Conservation (phyloP, 2,888 invertebrate genomes). For the Drosophila antonietae region DNA sequence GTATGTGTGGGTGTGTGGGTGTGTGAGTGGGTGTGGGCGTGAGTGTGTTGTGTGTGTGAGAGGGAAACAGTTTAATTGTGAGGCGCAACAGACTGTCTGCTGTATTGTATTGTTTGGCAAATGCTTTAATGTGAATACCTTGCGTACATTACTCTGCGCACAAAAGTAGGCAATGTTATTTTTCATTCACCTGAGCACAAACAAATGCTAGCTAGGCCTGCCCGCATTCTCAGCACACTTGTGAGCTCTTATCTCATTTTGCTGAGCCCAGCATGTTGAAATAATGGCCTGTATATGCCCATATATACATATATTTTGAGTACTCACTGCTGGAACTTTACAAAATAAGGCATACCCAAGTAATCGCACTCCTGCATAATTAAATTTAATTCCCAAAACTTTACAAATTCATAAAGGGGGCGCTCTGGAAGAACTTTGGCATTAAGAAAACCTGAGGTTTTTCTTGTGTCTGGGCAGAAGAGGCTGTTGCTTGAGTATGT, state of each 20-base stretch:
- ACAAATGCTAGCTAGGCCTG: background rate
- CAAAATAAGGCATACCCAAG: conserved; percentile 1
- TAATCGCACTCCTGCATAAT: conserved; percentile 23
- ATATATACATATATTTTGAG: background rate
- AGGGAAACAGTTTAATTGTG: conserved; percentile 46
- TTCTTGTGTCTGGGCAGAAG: background rate
- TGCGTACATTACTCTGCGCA: conserved; percentile 13
- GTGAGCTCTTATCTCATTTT: background rate
- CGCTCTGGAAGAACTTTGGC: conserved; percentile 19
- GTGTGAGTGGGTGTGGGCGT: background rate
- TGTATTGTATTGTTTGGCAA: conserved; percentile 27
- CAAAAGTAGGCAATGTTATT: conserved; percentile 50
- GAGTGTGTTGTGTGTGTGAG: conserved; percentile 13
- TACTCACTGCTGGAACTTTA: background rate
- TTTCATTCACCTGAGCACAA: conserved; percentile 12
- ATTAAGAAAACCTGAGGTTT: conserved; percentile 11
- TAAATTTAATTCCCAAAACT: conserved; percentile 39
- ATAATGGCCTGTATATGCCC: background rate
- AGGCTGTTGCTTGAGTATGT: conserved; percentile 10
- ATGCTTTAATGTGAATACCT: conserved; percentile 17
- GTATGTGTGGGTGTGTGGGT: background rate
- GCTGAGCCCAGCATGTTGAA: background rate
- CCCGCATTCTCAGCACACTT: conserved; percentile 1
- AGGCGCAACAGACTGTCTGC: conserved; percentile 14
- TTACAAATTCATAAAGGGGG: conserved; percentile 25